phyloP scores from a whole-genome alignment of 2,113 vertebrate genomes.

The Salvelinus namaycush region DNA sequence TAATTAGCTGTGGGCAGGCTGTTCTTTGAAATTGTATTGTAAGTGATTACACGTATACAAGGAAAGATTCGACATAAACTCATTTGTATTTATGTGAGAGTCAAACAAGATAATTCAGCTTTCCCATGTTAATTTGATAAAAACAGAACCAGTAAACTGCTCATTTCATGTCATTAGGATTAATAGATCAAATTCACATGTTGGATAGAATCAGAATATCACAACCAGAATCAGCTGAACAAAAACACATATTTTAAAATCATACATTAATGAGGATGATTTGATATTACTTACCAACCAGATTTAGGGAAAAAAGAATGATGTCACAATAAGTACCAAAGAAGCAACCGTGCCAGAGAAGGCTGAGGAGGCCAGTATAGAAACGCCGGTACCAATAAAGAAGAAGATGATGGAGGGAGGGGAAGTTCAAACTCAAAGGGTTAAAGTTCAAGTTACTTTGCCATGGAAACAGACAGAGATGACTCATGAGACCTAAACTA shows the following conservation, averaged over 20 bases:
- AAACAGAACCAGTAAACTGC: constrained; percentile 41
- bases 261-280: background rate
- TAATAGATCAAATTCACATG: constrained; percentile 42
- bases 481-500: constrained; percentile 17
- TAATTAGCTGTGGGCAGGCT: constrained; percentile 22
- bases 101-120: constrained; percentile 41
- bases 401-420: background rate
- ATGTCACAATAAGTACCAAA: background rate
- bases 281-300: background rate
- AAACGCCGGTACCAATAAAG: background rate
- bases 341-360: background rate
- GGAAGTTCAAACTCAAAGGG: constrained; percentile 72
- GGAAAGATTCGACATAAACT: constrained; percentile 30
- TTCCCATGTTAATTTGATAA: constrained; percentile 59
- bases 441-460: constrained; percentile 64
- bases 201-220: background rate
- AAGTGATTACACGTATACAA: constrained; percentile 13
- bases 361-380: background rate
- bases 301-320: background rate
- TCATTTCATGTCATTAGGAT: constrained; percentile 43
- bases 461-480: constrained; percentile 37
- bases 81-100: constrained; percentile 37
- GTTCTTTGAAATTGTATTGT: constrained; percentile 11
- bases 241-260: no score
- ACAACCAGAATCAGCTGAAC: background rate